Evolutionary conservation across 2,888 invertebrate species (phyloP), one percentile per base, ranked within the genome.

Genomic region (Xylota segnis): DNA sequence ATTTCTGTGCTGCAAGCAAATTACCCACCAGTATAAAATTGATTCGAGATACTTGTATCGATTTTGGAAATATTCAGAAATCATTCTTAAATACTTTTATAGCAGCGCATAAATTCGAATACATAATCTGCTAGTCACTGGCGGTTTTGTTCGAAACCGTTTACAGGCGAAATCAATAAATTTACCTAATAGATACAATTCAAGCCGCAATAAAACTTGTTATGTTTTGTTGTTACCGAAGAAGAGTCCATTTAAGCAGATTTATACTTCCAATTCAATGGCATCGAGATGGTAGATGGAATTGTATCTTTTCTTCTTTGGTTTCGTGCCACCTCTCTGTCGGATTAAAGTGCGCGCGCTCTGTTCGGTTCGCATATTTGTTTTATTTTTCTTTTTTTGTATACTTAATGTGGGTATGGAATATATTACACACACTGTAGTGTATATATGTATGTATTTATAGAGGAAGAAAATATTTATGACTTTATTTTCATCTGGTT

Each of bases 401-500:
- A 50, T 18, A 45, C 45, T 12, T 61, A 43, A 43, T 43, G 43
- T 14, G 43, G 43, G 43, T 43, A 43, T 43, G 14, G 43, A 40
- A 40, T 40, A 40, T 43, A 43, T 43, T 14, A 43, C 14, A 1
- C n/a, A 43, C 14, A 29, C 45, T 34, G 29, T 10, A 34, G 9
- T 7, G 6, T 27, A 23, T 12, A 34, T n/a, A 9, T 10, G 32
- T 32, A 6, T 29, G 14, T 63, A 16, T 34, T 40, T 40, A 40
- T 29, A 68, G 54, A 29, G 37, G 61, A 29, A 32, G 29, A 32
- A 50, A 59, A 71, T 68, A 70, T 84, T 79, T 76, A 81, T 81
- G 71, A 71, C 79, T 84, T 70, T 79, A 79, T 84, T 79, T 75
- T 78, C 78, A 79, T 79, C 70, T 79, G 59, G 75, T 71, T 84